Evolutionary conservation across 2,113 vertebrate species (phyloP), one percentile per base, ranked within the genome.

Genomic region (Coturnix japonica): DNA sequence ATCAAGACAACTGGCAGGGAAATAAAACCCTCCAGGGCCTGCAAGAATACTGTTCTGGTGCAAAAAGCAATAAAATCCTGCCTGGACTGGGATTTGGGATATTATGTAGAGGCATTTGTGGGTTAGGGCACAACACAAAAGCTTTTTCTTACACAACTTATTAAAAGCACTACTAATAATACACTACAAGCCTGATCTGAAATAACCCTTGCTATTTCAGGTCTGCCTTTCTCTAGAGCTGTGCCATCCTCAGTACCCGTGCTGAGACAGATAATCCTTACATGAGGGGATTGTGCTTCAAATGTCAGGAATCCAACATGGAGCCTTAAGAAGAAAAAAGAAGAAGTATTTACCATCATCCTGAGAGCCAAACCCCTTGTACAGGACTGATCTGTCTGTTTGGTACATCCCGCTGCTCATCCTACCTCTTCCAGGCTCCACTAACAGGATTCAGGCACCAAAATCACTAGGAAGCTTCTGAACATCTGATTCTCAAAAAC

Each of bases 181-280:
- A 69, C 14, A 37, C 70, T 65, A 49, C 61, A 57, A 84, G 74
- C n/a, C n/a, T 86, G 85, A 90, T 83, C 91, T 75, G 73, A 80
- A 90, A 90, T 88, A 72, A 90, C 70, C 85, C 20, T 86, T 93
- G 73, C 85, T 95, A 94, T 93, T 94, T 85, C 63, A 69, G 90
- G 65, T 71, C 83, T 88, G 80, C 30, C 63, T 88, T 91, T 91
- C 88, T 69, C 77, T 84, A 90, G 39, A 84, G 65, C 56, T 65
- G 73, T 93, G 85, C 61, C 63, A 71, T 53, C 70, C 33, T 35
- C 28, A 47, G 72, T 23, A 91, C 82, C 71, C 10, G 0, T 0
- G 3, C 67, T 59, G 63, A 93, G 66, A 61, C 80, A 78, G 73
- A 91, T 90, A 94, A 95, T 93, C 83, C 88, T 88, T 71, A 51